Base-by-base conservation (phyloP, 2,888 invertebrate genomes). In the Drosophila borealis region DNA sequence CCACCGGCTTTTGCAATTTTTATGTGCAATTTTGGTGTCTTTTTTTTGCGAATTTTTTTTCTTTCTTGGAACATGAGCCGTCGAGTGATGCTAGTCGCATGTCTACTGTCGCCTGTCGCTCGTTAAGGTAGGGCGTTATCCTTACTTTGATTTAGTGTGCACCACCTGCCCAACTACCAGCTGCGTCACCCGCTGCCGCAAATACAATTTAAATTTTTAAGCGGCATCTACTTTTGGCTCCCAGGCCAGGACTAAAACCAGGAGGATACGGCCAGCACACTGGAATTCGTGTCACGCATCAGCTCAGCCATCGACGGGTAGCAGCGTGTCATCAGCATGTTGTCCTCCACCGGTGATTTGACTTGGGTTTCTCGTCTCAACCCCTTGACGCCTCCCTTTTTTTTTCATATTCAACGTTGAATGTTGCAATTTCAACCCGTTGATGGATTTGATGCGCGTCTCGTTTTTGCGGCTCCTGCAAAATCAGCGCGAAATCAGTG, bases 201-300 rank as follows among this genome's bases (percentile, higher is more conserved):
- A 86, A 86, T 89, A 89, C 85, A 86, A 86, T 86, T 86, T 86
- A 86, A 89, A 86, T 86, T 89, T 86, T 86, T 86, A 84, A 86
- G 89, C 89, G 88, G 73, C 78, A 74, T 86, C 83, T 88, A 83
- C 88, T 88, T 88, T 88, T 78, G 65, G 33, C 44, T 17, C 63
- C 57, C 45, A 48, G 37, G 50, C 57, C 34, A 60, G 37, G 9
- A 53, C 33, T 36, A 36, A 45, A 4, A 25, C n/a, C 5, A 29
- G 5, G 4, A n/a, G n/a, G 36, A 34, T 46, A 17, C 19, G 21
- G 25, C 50, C 29, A 39, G 39, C 10, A 14, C 34, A 54, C 67
- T 69, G 67, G 61, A 78, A 88, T 84, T 88, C 89, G 84, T 83
- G 84, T 86, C 89, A 84, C 89, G 84, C 87, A 88, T 65, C 70